Percentiles rank a stretch among this genome's conserved stretches.
phyloP scores from a whole-genome alignment of 1,140 invertebrate genomes.

The Drosophila prosaltans region DNA sequence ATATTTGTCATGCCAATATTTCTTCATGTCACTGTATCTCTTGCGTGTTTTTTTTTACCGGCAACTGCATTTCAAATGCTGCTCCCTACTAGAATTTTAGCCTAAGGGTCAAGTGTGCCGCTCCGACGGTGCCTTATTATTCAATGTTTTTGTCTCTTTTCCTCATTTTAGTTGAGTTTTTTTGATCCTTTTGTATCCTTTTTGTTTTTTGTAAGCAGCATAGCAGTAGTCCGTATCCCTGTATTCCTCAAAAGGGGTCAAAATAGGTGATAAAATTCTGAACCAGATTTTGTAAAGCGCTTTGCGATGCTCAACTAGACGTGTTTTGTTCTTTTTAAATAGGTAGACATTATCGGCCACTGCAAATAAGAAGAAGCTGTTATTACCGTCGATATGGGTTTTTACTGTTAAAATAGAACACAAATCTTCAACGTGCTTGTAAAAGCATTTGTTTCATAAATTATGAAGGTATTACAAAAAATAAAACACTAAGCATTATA shows the following conservation, averaged over 20 bases:
- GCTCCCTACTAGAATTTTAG: conserved; percentile 39
- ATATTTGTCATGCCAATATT: no score
- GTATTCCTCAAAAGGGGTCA: no score
- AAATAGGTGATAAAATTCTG: no score
- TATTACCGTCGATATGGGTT: no score
- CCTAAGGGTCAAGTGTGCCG: conserved; percentile 28
- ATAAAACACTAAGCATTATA: conserved; percentile 2
- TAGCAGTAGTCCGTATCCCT: no score
- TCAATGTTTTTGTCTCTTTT: conserved; percentile 11
- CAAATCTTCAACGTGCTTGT: no score
- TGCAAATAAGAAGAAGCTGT: no score
- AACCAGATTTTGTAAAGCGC: no score
- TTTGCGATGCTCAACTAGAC: no score
- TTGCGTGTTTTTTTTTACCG: conserved; percentile 37
- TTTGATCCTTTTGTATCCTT: conserved; percentile 18
- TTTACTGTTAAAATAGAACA: background rate
- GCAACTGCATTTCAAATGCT: conserved; percentile 57
- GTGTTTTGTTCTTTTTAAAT: no score
- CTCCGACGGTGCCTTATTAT: conserved; percentile 31
- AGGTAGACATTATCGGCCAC: no score
- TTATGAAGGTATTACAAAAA: conserved; percentile 24
- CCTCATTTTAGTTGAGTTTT: conserved; percentile 31
- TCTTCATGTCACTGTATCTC: background rate
- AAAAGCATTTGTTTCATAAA: conserved; percentile 25
- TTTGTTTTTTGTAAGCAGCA: background rate